A percentile compares a stretch with the other conserved stretches of the same genome.
These are phyloP conservation scores for Lycophotia porphyrea DNA, from an alignment of 2,888 invertebrate genomes.

Conservation along the genomic window DNA sequence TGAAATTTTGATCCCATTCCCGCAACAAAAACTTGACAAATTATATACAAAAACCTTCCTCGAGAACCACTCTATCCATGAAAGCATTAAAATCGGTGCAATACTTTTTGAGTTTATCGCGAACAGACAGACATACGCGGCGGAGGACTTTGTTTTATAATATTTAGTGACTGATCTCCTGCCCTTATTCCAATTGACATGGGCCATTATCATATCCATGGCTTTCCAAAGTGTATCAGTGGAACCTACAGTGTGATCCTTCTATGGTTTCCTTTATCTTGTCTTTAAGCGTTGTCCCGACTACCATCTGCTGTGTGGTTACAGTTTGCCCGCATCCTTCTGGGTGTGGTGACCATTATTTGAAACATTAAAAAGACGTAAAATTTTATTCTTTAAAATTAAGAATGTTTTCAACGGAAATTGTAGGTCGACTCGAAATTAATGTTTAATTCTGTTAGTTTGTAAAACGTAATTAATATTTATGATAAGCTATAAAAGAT, in stretches of 20 bases:
- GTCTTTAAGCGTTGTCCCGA: constrained; percentile 29
- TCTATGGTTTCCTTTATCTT: constrained; percentile 6
- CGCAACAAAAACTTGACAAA: too few species aligned
- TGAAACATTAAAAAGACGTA: constrained; percentile 50
- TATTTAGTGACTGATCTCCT: too few species aligned
- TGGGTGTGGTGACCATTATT: constrained; percentile 50
- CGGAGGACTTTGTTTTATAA: too few species aligned
- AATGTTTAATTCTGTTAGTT: constrained; percentile 13
- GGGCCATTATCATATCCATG: not conserved
- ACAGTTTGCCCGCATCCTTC: constrained; percentile 71
- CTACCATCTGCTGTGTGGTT: constrained; percentile 69
- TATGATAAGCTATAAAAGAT: not conserved
- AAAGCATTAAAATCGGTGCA: too few species aligned
- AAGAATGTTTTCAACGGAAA: constrained; percentile 29
- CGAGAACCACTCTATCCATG: too few species aligned
- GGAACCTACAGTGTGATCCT: constrained; percentile 2
- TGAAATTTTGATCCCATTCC: too few species aligned
- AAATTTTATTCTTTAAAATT: constrained; percentile 38
- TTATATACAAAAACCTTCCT: too few species aligned
- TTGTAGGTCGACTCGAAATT: constrained; percentile 16
- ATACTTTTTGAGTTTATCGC: too few species aligned
- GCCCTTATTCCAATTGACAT: not conserved
- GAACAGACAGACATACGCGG: too few species aligned
- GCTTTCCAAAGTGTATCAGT: not conserved
- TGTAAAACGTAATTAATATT: constrained; percentile 4